Evolutionary conservation across 2,888 invertebrate genomes (phyloP).

Genomic region (Luperina testacea): DNA sequence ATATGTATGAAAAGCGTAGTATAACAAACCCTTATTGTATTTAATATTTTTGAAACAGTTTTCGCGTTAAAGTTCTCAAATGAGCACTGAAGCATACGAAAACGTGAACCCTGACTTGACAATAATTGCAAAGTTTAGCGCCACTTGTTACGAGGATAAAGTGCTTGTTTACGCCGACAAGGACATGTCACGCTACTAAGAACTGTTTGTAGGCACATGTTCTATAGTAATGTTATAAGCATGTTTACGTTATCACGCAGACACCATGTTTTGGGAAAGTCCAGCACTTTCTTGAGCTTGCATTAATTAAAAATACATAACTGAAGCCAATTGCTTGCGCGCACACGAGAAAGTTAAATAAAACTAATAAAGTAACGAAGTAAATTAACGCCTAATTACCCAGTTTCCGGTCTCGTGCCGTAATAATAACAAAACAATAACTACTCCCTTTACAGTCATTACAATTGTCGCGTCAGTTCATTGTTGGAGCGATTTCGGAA

Average conservation of each 20-base stretch:
- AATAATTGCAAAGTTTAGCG: slow-evolving; percentile 44
- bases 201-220: not conserved
- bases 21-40: not conserved
- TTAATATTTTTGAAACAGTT: not conserved
- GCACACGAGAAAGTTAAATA: slow-evolving; percentile 60
- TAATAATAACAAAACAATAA: slow-evolving; percentile 89
- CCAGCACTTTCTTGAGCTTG: not conserved
- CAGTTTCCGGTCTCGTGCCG: slow-evolving; percentile 89
- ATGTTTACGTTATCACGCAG: slow-evolving; percentile 2
- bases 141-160: slow-evolving; percentile 31
- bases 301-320: slow-evolving; percentile 10
- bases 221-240: not conserved
- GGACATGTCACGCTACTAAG: slow-evolving; percentile 9
- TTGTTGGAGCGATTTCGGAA: slow-evolving; percentile 87
- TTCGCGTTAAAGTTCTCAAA: not conserved
- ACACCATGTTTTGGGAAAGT: not conserved
- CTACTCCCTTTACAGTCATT: slow-evolving; percentile 82
- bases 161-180: slow-evolving; percentile 28
- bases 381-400: slow-evolving; percentile 87
- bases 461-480: slow-evolving; percentile 78
- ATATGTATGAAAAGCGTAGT: not conserved
- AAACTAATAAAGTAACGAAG: slow-evolving; percentile 79
- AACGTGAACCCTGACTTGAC: slow-evolving; percentile 10
- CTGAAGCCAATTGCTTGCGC: slow-evolving; percentile 9
- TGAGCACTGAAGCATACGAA: slow-evolving; percentile 16